These are phyloP conservation scores for Dasyurus viverrinus DNA, from an alignment of 2,113 vertebrate species.

Conservation along the genomic window DNA sequence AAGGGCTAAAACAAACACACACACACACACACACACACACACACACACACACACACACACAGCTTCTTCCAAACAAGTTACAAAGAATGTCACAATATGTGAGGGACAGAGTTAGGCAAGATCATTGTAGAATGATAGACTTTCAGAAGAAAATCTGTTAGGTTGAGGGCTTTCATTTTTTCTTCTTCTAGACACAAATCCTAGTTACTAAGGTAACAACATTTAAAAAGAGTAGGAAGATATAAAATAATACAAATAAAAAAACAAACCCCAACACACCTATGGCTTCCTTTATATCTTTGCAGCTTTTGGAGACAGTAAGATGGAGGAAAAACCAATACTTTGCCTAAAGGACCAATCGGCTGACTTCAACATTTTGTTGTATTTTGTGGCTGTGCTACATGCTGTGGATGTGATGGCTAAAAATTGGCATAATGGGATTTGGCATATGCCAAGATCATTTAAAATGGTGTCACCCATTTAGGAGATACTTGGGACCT, in stretches of 20 bases:
- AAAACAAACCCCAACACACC: background rate
- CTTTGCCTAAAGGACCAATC: background rate
- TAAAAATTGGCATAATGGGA: background rate
- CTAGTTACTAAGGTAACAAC: background rate
- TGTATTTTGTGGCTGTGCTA: background rate
- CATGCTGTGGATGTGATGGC: background rate
- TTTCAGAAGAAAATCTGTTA: background rate
- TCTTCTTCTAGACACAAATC: background rate
- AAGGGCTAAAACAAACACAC: background rate
- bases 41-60: background rate
- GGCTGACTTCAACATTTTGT: background rate
- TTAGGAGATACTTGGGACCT: background rate
- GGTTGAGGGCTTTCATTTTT: background rate
- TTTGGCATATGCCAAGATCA: background rate
- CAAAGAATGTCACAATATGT: background rate
- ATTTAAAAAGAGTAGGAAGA: background rate
- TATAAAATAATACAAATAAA: background rate
- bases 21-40: background rate
- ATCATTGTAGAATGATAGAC: background rate
- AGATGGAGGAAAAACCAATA: background rate
- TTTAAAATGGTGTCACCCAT: background rate
- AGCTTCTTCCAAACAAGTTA: background rate
- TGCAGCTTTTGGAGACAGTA: background rate
- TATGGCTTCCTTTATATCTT: background rate
- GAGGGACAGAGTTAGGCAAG: background rate